phyloP scores from a whole-genome alignment of 35 echinoderm and acorn worm genomes.

The Ophioderma brevispina region DNA sequence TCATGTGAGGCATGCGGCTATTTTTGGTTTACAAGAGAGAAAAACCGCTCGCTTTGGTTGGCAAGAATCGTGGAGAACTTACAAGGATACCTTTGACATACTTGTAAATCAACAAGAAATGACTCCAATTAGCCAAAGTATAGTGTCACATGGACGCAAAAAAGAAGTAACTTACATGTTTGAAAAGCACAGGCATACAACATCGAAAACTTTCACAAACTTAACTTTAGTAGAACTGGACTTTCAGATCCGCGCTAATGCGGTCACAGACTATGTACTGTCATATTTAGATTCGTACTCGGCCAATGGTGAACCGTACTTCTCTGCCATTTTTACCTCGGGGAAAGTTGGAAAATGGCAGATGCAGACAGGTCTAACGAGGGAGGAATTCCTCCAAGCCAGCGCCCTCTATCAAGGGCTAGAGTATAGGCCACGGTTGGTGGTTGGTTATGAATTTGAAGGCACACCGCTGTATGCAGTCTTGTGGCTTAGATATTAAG shows the following conservation, averaged over 20 bases:
- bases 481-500: conserved; percentile 61
- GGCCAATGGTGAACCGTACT: conserved; percentile 50
- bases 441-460: conserved; percentile 71
- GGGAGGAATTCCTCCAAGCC: conserved; percentile 19
- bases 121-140: conserved; percentile 50
- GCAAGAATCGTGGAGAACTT: conserved; percentile 38
- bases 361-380: conserved; percentile 47
- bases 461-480: conserved; percentile 47
- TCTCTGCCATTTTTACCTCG: conserved; percentile 81
- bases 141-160: conserved; percentile 35
- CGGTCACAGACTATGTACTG: conserved; percentile 54
- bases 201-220: conserved; percentile 72
- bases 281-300: conserved; percentile 63
- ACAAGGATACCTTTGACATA: neutral
- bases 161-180: conserved; percentile 69
- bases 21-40: conserved; percentile 31
- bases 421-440: conserved; percentile 38
- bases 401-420: conserved; percentile 10
- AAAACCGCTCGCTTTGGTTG: conserved; percentile 25
- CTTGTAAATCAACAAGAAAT: neutral
- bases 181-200: conserved; percentile 46
- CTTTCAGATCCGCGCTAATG: conserved; percentile 55
- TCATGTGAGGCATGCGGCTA: conserved; percentile 44
- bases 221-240: conserved; percentile 58
- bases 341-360: conserved; percentile 48